Percentiles rank a stretch among this genome's conserved stretches.
These are phyloP conservation scores for Balaenoptera acutorostrata DNA, from an alignment of 2,113 vertebrate genomes.

Conservation along the genomic window DNA sequence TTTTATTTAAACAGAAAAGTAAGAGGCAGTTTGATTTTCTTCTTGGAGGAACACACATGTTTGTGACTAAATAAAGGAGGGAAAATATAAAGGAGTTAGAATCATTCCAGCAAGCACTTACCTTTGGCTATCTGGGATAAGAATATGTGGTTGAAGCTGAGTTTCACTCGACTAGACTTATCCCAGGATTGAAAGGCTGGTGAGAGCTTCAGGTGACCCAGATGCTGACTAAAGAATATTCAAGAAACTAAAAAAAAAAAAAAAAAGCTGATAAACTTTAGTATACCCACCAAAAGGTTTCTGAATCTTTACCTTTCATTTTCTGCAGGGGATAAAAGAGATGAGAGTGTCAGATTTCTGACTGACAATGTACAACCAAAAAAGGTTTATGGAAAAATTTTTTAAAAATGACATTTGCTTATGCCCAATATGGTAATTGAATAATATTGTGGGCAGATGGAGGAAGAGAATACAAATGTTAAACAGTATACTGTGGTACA, in stretches of 20 bases:
- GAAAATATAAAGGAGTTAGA: slow-evolving; percentile 63
- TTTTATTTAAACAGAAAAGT: slow-evolving; percentile 28
- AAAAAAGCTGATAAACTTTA: slow-evolving; percentile 68
- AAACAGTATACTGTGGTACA: not conserved
- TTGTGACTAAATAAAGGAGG: slow-evolving; percentile 60
- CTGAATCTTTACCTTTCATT: slow-evolving; percentile 52
- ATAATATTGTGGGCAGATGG: not conserved
- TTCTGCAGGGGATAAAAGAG: not conserved
- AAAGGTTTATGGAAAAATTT: not conserved
- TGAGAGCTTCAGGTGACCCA: slow-evolving; percentile 70
- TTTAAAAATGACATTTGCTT: not conserved
- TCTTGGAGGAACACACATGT: not conserved
- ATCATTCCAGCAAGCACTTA: slow-evolving; percentile 68
- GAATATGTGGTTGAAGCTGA: slow-evolving; percentile 62
- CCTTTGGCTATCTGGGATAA: slow-evolving; percentile 64
- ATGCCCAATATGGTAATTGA: not conserved
- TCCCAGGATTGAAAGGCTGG: slow-evolving; percentile 65
- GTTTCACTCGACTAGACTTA: slow-evolving; percentile 73
- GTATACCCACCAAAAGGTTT: slow-evolving; percentile 54
- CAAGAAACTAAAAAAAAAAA: slow-evolving; percentile 69
- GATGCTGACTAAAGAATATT: slow-evolving; percentile 74
- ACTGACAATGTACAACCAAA: not conserved
- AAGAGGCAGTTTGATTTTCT: slow-evolving; percentile 48
- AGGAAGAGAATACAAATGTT: not conserved
- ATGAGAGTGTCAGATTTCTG: not conserved